Base-by-base conservation (phyloP, 2,113 vertebrate genomes). In the Elgaria multicarinata region DNA sequence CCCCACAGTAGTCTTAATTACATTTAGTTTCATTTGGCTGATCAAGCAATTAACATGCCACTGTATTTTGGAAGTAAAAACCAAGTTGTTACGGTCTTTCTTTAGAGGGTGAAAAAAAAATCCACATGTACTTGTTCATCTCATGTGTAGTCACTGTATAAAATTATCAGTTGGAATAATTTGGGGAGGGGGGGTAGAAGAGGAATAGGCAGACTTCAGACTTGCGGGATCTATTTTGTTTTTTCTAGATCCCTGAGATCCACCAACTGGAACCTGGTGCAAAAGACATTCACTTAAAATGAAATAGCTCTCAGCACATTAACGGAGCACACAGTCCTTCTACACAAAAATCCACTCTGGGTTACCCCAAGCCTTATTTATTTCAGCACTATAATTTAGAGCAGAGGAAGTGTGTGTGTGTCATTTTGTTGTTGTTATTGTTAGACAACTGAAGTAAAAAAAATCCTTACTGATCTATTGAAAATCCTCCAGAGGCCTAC, bases 1-100 rank as follows among this genome's bases (percentile, higher is more conserved):
- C 98, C 99, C 98, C 97, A 98, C 97, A 98, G 97, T 97, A 96
- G 97, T 98, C 98, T 99, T 99, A 98, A 99, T 99, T 99, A 99
- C 98, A 97, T 98, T 99, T 98, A 98, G 98, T 99, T 99, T 98
- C 98, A 97, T 98, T 97, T 98, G 98, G 97, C 95, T 98, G 97
- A 97, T 98, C 98, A 98, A 98, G 98, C 98, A 98, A 97, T 97
- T 98, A 98, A 97, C 96, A 97, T 96, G 96, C 95, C 94, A 97
- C 95, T 95, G 96, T 97, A 97, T 98, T 96, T 98, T 97, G 96
- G 96, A 97, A 97, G 97, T 97, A 96, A 98, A 97, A 97, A 94
- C 92, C 93, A 96, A 97, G 96, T 97, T 97, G 96, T 97, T 97
- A 95, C 58, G 88, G 91, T 96, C 90, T 97, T 92, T 95, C 95